Evolutionary conservation across 2,888 invertebrate genomes (phyloP).

Genomic region (Agrochola lota): DNA sequence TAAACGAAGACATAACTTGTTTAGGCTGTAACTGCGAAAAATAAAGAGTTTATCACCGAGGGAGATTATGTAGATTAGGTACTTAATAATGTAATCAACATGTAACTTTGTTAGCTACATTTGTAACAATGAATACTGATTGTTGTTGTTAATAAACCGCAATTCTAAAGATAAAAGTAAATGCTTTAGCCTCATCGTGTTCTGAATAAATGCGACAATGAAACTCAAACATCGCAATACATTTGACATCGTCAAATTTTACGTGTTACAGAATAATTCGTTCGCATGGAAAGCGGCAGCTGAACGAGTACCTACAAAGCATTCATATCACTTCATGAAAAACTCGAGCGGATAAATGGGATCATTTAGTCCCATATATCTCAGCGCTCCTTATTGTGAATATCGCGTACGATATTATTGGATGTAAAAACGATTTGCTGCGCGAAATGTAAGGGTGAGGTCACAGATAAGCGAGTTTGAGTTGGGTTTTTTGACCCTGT

Average conservation of each 20-base stretch:
- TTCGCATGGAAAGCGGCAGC: slow-evolving; percentile 46
- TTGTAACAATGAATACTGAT: slow-evolving; percentile 23
- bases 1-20: slow-evolving; percentile 65
- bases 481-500: slow-evolving; percentile 3
- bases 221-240: slow-evolving; percentile 39
- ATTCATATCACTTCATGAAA: slow-evolving; percentile 53
- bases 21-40: slow-evolving; percentile 51
- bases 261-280: slow-evolving; percentile 53
- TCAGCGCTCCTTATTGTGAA: slow-evolving; percentile 50
- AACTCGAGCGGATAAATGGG: slow-evolving; percentile 56
- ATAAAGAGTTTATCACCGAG: slow-evolving; percentile 47
- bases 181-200: slow-evolving; percentile 14
- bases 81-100: slow-evolving; percentile 30
- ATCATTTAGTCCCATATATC: slow-evolving; percentile 57
- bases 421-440: slow-evolving; percentile 55
- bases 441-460: slow-evolving; percentile 24
- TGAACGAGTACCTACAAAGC: slow-evolving; percentile 18
- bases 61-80: slow-evolving; percentile 47
- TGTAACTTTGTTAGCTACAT: slow-evolving; percentile 23
- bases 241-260: slow-evolving; percentile 32
- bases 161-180: slow-evolving; percentile 24
- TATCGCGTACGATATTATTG: slow-evolving; percentile 53
- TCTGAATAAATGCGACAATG: slow-evolving; percentile 17
- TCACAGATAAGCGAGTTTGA: slow-evolving; percentile 12
- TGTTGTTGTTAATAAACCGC: slow-evolving; percentile 20